Evolutionary conservation across 2,797 vertebrate species (phyloP).

Genomic region (Bradypodion pumilum): DNA sequence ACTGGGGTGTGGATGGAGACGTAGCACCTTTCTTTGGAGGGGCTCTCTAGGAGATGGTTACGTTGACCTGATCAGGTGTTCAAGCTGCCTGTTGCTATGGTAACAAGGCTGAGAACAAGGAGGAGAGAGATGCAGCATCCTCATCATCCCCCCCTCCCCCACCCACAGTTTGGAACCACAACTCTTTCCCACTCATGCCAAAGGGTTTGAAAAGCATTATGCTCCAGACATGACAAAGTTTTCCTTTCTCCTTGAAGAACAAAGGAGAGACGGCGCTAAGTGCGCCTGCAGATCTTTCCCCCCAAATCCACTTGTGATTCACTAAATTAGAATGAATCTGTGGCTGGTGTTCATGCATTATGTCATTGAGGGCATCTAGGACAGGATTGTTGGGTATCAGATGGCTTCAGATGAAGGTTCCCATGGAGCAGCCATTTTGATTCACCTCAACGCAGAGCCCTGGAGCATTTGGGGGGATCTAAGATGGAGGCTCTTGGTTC

Average conservation of each 20-base stretch:
- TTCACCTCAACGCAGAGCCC: background rate
- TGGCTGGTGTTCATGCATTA: background rate
- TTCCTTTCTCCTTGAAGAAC: background rate
- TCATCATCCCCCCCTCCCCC: too few relatives aligned
- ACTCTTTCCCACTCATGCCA: too few relatives aligned
- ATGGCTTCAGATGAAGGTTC: too few relatives aligned
- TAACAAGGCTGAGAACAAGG: background rate
- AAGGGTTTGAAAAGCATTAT: background rate
- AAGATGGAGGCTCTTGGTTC: background rate
- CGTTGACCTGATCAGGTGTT: background rate
- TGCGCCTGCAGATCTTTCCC: too few relatives aligned
- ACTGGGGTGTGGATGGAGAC: background rate
- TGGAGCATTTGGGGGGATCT: background rate
- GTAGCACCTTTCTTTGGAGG: background rate
- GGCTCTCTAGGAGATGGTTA: fast-evolving
- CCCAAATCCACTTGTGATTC: background rate
- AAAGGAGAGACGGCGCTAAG: background rate
- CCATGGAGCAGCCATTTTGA: background rate
- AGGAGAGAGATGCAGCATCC: background rate
- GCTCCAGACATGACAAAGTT: background rate
- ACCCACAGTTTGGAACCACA: background rate
- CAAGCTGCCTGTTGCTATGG: background rate
- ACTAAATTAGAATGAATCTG: background rate
- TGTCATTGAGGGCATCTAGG: too few relatives aligned
- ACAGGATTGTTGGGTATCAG: too few relatives aligned